Evolutionary conservation across 2,888 invertebrate species (phyloP), one percentile per base, ranked within the genome.

Genomic region (Epistrophe grossulariae): DNA sequence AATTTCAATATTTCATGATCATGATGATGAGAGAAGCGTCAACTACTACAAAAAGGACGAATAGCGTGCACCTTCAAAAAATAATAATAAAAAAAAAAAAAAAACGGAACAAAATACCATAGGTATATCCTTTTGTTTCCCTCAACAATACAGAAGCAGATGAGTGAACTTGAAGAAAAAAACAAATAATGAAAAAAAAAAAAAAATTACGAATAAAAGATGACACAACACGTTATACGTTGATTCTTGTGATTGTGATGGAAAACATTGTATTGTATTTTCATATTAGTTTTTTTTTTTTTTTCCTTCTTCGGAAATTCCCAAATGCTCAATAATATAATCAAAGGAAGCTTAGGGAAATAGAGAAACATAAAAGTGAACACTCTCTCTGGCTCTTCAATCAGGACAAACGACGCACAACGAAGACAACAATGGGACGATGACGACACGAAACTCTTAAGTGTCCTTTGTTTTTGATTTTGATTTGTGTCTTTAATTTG

Each of bases 91-190:
- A 52, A 70, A 68, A 40, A 78, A 40, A 19, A 10, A 40, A 35
- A 15, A 71, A 43, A 15, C 11, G 24, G 19, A 59, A 60, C 68
- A 11, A 60, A 40, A 57, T 19, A 38, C 50, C 50, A 60, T 68
- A 80, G 80, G 80, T 73, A 73, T 80, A 73, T 80, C 68, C 68
- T 60, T 66, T 80, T 80, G 73, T 80, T 72, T 72, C 50, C 35
- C 1, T n/a, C 28, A 73, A 68, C 79, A 80, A 68, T 60, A 19
- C 31, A n/a, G 17, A 74, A 40, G 17, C 50, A 74, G 31, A 73
- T 74, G 66, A 60, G 59, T 62, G 71, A 72, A 48, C 60, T 70
- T 70, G 50, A n/a, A 19, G 13, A 70, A 24, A 24, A 57, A 40
- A 31, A 31, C 7, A 43, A 52, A 62, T 19, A 24, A 24, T 24